A percentile compares a stretch with the other conserved stretches of the same genome.
Conservation (phyloP, 92 coral and sea anemone species). For the Siderastrea radians region DNA sequence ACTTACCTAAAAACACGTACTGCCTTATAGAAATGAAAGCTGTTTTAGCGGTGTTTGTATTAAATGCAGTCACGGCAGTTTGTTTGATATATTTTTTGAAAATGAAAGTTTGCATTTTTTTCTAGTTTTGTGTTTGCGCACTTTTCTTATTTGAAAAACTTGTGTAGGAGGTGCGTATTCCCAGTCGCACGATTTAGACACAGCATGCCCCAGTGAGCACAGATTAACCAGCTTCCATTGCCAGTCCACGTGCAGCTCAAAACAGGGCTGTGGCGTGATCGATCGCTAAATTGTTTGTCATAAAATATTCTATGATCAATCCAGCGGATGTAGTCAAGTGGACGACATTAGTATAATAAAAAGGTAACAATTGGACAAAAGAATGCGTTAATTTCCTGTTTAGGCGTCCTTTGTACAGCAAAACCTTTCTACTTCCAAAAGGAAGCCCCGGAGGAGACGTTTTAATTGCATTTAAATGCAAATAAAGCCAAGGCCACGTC, state of each 20-base stretch:
- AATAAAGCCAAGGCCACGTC: conserved; percentile 38
- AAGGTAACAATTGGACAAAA: conserved; percentile 18
- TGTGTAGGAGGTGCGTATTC: too few species aligned
- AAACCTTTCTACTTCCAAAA: not conserved
- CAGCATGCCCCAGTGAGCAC: not conserved
- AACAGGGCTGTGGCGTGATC: not conserved
- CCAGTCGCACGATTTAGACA: too few species aligned
- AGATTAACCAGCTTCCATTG: not conserved
- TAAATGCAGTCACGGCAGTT: too few species aligned
- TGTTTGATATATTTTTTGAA: too few species aligned
- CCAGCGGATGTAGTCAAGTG: conserved; percentile 23
- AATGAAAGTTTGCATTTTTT: too few species aligned
- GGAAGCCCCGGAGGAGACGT: conserved; percentile 26
- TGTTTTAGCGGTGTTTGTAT: too few species aligned
- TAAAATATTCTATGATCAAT: not conserved
- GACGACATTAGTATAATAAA: conserved; percentile 1
- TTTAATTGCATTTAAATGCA: conserved; percentile 34
- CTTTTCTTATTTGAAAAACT: too few species aligned
- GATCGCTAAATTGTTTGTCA: conserved; percentile 13
- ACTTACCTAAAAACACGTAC: too few species aligned
- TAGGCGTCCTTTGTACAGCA: conserved; percentile 11
- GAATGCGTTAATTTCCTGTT: conserved; percentile 42
- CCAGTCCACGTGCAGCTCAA: not conserved
- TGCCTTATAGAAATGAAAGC: too few species aligned
- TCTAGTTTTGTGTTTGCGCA: too few species aligned